phyloP scores from a whole-genome alignment of 2,888 invertebrate species.

The Phania funesta region DNA sequence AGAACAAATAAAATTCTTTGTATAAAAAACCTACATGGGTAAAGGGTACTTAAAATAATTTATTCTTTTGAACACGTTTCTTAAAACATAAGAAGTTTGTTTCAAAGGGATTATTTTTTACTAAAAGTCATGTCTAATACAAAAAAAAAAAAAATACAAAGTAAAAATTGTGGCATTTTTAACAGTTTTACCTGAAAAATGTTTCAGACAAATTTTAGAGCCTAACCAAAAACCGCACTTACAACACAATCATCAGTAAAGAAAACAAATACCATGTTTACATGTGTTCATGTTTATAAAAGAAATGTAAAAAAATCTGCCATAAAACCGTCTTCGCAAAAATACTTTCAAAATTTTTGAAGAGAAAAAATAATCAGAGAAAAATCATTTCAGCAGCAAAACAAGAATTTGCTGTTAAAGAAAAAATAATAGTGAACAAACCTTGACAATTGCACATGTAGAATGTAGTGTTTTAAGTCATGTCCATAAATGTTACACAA shows the following conservation, averaged over 20 bases:
- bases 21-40: too few relatives aligned
- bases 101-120: too few relatives aligned
- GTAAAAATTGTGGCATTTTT: too few relatives aligned
- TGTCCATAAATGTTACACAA: constrained; percentile 43
- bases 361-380: not conserved
- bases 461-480: constrained; percentile 29
- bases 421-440: not conserved
- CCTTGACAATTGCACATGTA: constrained; percentile 29
- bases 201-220: not conserved
- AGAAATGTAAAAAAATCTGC: constrained; percentile 27
- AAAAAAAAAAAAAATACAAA: not conserved
- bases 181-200: constrained; percentile 3
- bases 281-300: constrained; percentile 22
- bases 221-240: not conserved
- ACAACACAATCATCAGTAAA: not conserved
- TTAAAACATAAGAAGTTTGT: too few relatives aligned
- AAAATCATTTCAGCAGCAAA: constrained; percentile 36
- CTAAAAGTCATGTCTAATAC: too few relatives aligned
- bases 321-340: not conserved
- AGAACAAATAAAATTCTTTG: too few relatives aligned
- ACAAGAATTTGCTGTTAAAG: not conserved
- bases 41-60: too few relatives aligned
- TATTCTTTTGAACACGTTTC: too few relatives aligned
- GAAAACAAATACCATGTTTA: not conserved
- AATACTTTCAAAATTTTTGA: constrained; percentile 5